A percentile compares a stretch with the other conserved stretches of the same genome.
phyloP scores from a whole-genome alignment of 2,797 vertebrate genomes.

The Cryptoprocta ferox region DNA sequence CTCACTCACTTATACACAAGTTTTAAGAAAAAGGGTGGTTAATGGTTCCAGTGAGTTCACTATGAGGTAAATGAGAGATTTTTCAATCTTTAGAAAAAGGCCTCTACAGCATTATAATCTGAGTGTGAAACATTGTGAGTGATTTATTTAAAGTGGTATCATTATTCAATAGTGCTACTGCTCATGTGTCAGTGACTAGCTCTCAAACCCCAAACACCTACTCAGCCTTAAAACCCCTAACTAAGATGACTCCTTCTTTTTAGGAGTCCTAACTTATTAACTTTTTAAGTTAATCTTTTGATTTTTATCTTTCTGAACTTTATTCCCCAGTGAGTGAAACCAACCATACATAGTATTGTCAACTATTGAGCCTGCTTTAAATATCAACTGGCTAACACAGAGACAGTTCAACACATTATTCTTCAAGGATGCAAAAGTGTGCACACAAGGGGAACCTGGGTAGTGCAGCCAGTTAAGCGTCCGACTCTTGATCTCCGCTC shows the following conservation, averaged over 20 bases:
- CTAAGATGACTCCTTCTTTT: background rate
- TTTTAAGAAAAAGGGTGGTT: background rate
- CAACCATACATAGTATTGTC: background rate
- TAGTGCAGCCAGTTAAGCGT: too few species aligned
- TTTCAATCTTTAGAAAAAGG: background rate
- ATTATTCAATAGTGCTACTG: background rate
- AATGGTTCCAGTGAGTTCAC: background rate
- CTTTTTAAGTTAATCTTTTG: background rate
- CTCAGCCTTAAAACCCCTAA: background rate
- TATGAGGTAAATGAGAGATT: background rate
- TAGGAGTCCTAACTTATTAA: too few species aligned
- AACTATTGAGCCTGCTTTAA: background rate
- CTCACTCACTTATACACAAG: background rate
- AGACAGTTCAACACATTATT: background rate
- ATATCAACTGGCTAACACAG: background rate
- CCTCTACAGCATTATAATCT: background rate
- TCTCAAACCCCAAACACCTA: background rate
- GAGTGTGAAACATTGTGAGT: background rate
- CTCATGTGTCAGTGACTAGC: background rate
- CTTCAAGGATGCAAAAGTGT: background rate
- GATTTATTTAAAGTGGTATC: background rate
- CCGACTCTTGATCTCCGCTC: too few species aligned
- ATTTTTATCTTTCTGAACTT: background rate
- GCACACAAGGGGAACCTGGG: background rate
- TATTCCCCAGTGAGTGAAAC: background rate